phyloP scores from a whole-genome alignment of 2,797 vertebrate genomes.

The Crocidura indochinensis region DNA sequence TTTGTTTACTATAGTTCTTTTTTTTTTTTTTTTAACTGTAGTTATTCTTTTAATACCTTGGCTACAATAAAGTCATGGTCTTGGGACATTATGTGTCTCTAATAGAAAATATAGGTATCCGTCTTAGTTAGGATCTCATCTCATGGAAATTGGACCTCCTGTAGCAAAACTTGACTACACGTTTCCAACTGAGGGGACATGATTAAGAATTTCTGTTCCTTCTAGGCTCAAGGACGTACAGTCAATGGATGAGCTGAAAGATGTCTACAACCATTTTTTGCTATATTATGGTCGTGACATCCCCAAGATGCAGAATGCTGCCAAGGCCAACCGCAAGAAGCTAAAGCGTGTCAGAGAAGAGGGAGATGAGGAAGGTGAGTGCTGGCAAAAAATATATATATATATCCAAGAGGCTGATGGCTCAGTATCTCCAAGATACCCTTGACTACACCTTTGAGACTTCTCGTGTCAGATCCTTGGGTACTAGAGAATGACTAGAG shows the following conservation, averaged over 20 bases:
- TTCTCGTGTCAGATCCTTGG: conserved; percentile 11
- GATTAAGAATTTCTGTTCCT: conserved; percentile 8
- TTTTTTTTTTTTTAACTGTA: neutral
- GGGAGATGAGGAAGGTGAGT: conserved; percentile 94
- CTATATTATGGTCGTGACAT: conserved; percentile 99
- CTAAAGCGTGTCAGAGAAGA: conserved; percentile 96
- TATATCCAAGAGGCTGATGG: neutral
- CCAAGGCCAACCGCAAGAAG: conserved; percentile 95
- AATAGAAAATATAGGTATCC: neutral
- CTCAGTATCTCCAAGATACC: neutral
- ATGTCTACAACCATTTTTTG: conserved; percentile 98
- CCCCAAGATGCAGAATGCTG: conserved; percentile 98
- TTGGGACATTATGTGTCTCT: neutral
- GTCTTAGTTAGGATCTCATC: conserved; percentile 30
- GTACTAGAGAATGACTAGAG: neutral
- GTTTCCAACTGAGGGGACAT: neutral
- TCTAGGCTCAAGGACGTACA: conserved; percentile 97
- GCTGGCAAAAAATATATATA: neutral
- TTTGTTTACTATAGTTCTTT: neutral
- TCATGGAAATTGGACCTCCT: conserved; percentile 9
- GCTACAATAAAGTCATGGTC: neutral
- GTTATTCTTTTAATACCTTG: conserved; percentile 15
- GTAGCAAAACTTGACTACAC: neutral
- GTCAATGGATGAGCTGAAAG: conserved; percentile 97
- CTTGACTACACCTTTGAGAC: neutral